Base-by-base conservation (phyloP, 1,140 invertebrate genomes). In the Drosophila micromelanica region DNA sequence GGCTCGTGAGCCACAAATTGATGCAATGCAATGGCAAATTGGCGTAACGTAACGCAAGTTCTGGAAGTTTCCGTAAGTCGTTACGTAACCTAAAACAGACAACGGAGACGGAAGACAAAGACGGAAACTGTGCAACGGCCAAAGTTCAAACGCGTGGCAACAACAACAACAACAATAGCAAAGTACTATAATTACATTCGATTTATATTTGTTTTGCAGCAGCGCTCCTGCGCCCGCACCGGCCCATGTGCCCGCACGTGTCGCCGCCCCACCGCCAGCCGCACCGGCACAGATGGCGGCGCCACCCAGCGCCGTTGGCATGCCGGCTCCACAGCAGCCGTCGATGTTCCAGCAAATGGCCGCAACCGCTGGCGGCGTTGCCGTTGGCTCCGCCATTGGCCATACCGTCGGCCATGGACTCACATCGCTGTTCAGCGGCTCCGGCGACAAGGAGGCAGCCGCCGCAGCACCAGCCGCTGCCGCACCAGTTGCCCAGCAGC, bases 291-390 rank as follows among this genome's bases (percentile, higher is more conserved):
- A 91, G 30, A 60, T 92, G 27, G 73, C 84, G n/a, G 84, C 90
- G 35, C 76, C 79, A 32, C 85, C 87, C 5, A 79, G 78, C 15
- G 90, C 85, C 35, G 76, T 92, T 15, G 90, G 90, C n/a, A 89
- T 89, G 84, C 84, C 84, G 37, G 91, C 85, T 13, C 81, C 84
- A 5, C 91, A 91, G 57, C 91, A 92, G 64, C 91, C 91, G 0
- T 92, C 91, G 9, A 90, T 92, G 85, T 92, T 92, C 90, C 82
- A 90, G 64, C 81, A 98, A 93, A 98, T 98, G 97, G 97, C 97
- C 63, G 96, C 96, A 2, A 98, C 97, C 5, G 97, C 97, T 85
- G 97, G 97, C 56, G 97, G 97, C 80, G 97, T 98, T 30, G 97
- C 97, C 38, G 94, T 98, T 51, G 97, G 97, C 80, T 97, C 96